These are phyloP conservation scores for Eupleurogrammus muticus DNA, from an alignment of 2,797 vertebrate genomes.

Conservation along the genomic window DNA sequence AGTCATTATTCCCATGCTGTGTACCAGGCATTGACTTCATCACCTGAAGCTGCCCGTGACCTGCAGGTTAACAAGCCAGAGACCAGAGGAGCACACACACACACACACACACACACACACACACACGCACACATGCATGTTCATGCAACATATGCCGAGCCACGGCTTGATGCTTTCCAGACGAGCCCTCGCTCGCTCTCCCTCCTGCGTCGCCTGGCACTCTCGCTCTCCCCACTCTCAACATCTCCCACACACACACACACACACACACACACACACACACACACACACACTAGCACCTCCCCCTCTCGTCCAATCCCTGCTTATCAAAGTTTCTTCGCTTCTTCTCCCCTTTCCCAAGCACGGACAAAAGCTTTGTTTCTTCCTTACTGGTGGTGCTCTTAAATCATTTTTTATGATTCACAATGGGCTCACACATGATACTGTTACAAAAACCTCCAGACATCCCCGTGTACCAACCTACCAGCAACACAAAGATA, in stretches of 20 bases:
- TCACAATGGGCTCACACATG: neutral
- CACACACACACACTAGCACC: conserved; percentile 34
- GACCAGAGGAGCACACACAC: conserved; percentile 65
- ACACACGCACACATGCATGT: conserved; percentile 28
- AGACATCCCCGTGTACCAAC: conserved; percentile 3
- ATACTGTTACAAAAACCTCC: conserved; percentile 16
- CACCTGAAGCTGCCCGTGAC: conserved; percentile 79
- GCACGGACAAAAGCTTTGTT: conserved; percentile 51
- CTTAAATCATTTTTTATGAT: conserved; percentile 6
- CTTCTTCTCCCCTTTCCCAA: conserved; percentile 66
- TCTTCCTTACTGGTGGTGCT: neutral
- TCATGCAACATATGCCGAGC: conserved; percentile 50
- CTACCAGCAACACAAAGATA: neutral
- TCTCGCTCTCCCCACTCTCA: conserved; percentile 42
- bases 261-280: conserved; percentile 32
- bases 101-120: conserved; percentile 40
- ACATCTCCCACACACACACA: conserved; percentile 46
- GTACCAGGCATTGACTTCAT: conserved; percentile 76
- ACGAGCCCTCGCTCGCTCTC: conserved; percentile 58
- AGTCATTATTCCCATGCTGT: conserved; percentile 69
- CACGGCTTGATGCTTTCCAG: conserved; percentile 80
- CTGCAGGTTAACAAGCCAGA: conserved; percentile 80
- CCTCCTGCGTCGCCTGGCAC: conserved; percentile 72
- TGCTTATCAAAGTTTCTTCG: conserved; percentile 70
- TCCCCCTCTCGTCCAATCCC: conserved; percentile 45